Base-by-base conservation (phyloP, 1,140 invertebrate genomes). In the Aphelenchoides avenae region DNA sequence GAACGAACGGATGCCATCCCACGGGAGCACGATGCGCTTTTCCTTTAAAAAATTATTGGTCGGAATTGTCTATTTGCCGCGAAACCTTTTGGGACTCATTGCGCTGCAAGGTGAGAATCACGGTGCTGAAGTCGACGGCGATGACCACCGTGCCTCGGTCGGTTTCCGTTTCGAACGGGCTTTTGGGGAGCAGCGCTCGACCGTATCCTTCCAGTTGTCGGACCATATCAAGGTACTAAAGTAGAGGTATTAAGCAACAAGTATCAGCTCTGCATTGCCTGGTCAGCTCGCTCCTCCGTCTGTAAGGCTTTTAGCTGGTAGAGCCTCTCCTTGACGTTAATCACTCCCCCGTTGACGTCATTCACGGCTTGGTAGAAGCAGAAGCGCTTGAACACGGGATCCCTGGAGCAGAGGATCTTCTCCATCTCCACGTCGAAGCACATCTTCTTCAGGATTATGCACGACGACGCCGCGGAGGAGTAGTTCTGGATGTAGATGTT, bases 401-500 rank as follows among this genome's bases (percentile, higher is more conserved):
- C 64, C 41, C 24, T 11, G 18, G 46, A 37, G 34, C 71, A 73
- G 9, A 73, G 37, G 7, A 40, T 40, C 15, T 34, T 27, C 34
- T 72, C 64, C 9, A 31, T 52, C 20, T 76, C 65, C 18, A 61
- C 31, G 31, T 87, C 86, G 80, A 97, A 99, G 24, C 97, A 79
- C 91, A 92, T 98, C 80, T 90, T 90, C 37, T 88, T 83, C 37
- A 99, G 82, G 47, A 86, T 84, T n/a, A 98, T 82, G 78, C 94
- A 98, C 11, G 90, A 94, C 46, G 89, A 88, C 26, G 89, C 91
- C 22, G 92, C 92, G n/a, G 93, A 97, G 59, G 89, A 93, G 75
- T 97, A 97, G 80, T 98, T 98, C 81, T 97, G 91, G 65, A 98
- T 92, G 78, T 98, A 98, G 43, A 98, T 82, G 70, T 91, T 90